Evolutionary conservation across 1,140 invertebrate genomes (phyloP).

Genomic region (Drosophila navojoa): DNA sequence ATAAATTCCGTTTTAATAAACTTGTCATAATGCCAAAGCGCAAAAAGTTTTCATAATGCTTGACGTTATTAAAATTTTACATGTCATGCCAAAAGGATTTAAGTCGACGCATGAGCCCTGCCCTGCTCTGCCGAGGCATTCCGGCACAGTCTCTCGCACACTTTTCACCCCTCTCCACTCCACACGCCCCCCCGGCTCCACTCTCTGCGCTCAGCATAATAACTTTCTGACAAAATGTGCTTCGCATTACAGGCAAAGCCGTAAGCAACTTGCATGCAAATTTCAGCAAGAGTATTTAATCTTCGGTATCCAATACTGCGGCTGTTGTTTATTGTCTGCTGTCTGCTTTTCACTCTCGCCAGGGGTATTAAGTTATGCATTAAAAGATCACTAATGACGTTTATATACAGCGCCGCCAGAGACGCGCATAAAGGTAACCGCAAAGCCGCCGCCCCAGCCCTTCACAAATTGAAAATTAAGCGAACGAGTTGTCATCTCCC

Average conservation of each 20-base stretch:
- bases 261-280: background rate
- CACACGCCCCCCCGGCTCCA: no score
- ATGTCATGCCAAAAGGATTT: conserved; percentile 76
- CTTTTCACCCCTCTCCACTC: background rate
- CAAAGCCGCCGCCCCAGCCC: conserved; percentile 8
- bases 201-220: background rate
- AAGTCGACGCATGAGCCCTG: conserved; percentile 54
- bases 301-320: background rate
- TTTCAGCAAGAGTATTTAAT: conserved; percentile 1
- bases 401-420: conserved; percentile 61
- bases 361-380: conserved; percentile 69
- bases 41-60: conserved; percentile 74
- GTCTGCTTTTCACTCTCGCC: conserved; percentile 18
- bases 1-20: conserved; percentile 78
- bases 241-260: background rate
- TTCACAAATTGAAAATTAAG: conserved; percentile 44
- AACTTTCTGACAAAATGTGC: background rate
- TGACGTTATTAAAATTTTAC: conserved; percentile 79
- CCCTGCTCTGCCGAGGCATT: conserved; percentile 8
- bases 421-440: conserved; percentile 29
- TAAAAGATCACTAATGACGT: conserved; percentile 77
- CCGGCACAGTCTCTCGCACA: background rate
- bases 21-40: conserved; percentile 70
- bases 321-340: conserved; percentile 20
- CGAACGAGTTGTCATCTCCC: conserved; percentile 40